Evolutionary conservation across 2,888 invertebrate species (phyloP).

Genomic region (Limnephilus rhombicus): DNA sequence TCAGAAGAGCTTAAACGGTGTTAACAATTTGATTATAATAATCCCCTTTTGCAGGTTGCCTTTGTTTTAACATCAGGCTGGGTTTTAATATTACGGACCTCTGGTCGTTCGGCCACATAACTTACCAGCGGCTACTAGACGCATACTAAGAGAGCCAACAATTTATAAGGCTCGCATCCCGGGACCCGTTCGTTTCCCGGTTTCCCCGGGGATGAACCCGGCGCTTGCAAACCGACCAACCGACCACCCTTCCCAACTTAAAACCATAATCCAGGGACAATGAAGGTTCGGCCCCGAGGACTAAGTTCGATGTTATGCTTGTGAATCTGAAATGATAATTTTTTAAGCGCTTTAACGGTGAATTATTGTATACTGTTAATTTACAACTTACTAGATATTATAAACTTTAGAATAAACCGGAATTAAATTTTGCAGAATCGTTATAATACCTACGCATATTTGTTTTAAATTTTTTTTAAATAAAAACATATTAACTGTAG

Average conservation of each 20-base stretch:
- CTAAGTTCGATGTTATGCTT: background rate
- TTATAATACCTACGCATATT: too few relatives aligned
- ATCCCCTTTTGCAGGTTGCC: background rate
- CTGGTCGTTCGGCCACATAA: slow-evolving; percentile 45
- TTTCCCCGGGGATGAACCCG: slow-evolving; percentile 14
- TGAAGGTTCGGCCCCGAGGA: background rate
- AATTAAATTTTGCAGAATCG: too few relatives aligned
- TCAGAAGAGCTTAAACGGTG: background rate
- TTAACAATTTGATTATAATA: background rate
- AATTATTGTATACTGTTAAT: background rate
- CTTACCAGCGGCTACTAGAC: slow-evolving; percentile 35
- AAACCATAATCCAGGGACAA: slow-evolving; percentile 41
- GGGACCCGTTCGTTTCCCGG: slow-evolving; percentile 14
- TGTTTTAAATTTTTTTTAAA: too few relatives aligned
- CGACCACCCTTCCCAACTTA: background rate
- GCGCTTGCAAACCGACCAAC: background rate
- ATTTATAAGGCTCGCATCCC: slow-evolving; percentile 48
- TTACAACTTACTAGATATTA: background rate
- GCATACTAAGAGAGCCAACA: slow-evolving; percentile 53
- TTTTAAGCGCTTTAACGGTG: background rate
- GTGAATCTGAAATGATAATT: background rate
- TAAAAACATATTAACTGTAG: too few relatives aligned
- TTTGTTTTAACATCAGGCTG: background rate
- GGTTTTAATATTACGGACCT: slow-evolving; percentile 11
- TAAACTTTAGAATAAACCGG: too few relatives aligned